Percentiles rank a stretch among this genome's conserved stretches.
Conservation (phyloP, 2,888 invertebrate genomes). For the Drosophila algonquin region DNA sequence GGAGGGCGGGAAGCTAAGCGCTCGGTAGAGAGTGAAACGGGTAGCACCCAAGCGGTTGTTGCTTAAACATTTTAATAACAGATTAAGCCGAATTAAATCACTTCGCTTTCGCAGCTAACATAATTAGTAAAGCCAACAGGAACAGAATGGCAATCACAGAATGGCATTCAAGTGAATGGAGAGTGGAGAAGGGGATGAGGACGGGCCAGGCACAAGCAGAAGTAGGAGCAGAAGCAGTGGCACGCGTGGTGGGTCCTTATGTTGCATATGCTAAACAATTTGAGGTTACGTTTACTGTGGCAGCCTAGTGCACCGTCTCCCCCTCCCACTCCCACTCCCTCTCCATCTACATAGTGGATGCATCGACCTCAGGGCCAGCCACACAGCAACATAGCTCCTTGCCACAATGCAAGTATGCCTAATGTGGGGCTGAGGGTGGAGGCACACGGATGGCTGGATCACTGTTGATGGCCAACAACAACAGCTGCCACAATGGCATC, state of each 20-base stretch:
- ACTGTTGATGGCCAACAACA: not conserved
- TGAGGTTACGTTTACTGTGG: constrained; percentile 13
- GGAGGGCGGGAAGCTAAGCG: not conserved
- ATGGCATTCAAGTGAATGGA: not conserved
- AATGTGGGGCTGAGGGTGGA: constrained; percentile 10
- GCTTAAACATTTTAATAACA: not conserved
- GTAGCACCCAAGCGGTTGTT: not conserved
- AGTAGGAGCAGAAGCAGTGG: not conserved
- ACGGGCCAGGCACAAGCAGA: too few species aligned
- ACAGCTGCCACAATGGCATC: not conserved
- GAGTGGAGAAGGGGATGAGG: too few species aligned
- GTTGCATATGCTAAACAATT: constrained; percentile 36
- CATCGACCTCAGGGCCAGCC: constrained; percentile 10
- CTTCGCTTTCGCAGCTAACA: not conserved
- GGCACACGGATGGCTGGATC: not conserved
- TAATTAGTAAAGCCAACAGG: not conserved
- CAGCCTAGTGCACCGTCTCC: constrained; percentile 17
- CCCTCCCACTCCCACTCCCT: not conserved
- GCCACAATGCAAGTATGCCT: constrained; percentile 30
- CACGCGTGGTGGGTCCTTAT: not conserved
- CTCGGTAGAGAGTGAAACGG: too few species aligned
- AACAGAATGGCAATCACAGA: not conserved
- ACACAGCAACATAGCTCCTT: constrained; percentile 1
- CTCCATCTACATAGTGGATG: not conserved
- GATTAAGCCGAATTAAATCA: not conserved